A percentile compares a stretch with the other conserved stretches of the same genome.
Conservation (phyloP, 2,797 vertebrate genomes). For the Saguinus oedipus region DNA sequence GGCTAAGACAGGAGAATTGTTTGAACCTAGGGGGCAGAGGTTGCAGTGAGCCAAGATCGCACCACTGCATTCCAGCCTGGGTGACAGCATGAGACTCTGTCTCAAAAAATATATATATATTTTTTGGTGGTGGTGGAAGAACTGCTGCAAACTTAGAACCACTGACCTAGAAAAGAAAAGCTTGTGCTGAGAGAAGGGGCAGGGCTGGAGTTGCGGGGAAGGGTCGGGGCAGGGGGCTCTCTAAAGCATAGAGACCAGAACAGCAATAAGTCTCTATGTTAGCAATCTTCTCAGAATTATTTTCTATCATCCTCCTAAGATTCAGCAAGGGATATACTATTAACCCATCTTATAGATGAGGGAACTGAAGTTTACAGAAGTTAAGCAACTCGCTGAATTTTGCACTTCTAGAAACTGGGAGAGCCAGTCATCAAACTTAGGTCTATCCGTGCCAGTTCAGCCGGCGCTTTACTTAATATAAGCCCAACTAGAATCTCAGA, state of each 20-base stretch:
- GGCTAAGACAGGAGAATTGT: background rate
- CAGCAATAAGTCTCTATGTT: background rate
- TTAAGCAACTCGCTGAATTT: background rate
- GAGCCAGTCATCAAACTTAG: background rate
- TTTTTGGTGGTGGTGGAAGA: background rate
- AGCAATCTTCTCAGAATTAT: background rate
- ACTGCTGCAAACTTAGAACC: background rate
- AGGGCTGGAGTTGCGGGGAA: accelerated
- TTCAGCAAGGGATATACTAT: background rate
- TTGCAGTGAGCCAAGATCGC: background rate
- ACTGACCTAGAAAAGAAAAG: background rate
- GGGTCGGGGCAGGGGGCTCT: accelerated
- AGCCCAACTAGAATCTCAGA: background rate
- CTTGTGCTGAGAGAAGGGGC: no score
- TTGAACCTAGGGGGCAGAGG: background rate
- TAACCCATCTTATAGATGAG: background rate
- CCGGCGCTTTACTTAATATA: background rate
- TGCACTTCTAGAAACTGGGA: background rate
- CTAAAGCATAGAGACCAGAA: background rate
- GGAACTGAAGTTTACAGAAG: background rate
- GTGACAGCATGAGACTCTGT: background rate
- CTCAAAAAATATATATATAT: background rate
- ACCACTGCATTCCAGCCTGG: background rate
- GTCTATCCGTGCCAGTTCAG: background rate
- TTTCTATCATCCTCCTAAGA: background rate